Evolutionary conservation across 2,797 vertebrate species (phyloP), one percentile per base, ranked within the genome.

Genomic region (Phylloscopus collybita): DNA sequence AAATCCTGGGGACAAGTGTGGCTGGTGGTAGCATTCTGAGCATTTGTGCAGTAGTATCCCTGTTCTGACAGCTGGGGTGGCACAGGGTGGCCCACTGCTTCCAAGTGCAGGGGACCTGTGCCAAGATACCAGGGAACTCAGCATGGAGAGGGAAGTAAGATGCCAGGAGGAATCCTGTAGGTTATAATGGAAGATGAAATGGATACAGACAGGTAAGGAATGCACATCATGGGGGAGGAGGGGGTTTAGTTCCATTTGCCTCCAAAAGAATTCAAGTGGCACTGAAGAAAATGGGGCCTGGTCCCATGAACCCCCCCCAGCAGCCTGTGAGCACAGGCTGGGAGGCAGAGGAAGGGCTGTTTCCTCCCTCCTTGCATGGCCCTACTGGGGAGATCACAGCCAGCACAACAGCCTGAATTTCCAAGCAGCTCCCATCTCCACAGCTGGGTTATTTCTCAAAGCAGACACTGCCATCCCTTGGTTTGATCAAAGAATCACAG

Each of bases 371-470:
- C 6, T 29, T 13, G 30, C 22, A 4, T 0, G 6, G n/a, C n/a
- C 60, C 38, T 5, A 0, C 0, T 2, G 0, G 5, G 56, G 22
- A 36, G 7, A 38, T 32, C 44, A 9, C n/a, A 59, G 40, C 23
- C 71, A 59, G 66, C 74, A 26, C 1, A 49, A 1, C 16, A 38
- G 61, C 18, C 57, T 12, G 27, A 10, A 6, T 11, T 81, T 29
- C 75, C 34, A 27, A 45, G 54, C 5, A 0, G 61, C 40, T 88
- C 25, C 61, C 0, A 0, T 10, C 17, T 4, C 65, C 2, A 1
- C 40, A 13, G 49, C 17, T 0, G 0, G 6, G 45, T 16, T 59
- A 6, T 27, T 84, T 53, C 47, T 13, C 5, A 30, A 61, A 71
- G 74, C 27, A 42, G 66, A 87, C 59, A 64, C 81, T 75, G 93